Conservation (phyloP, 2,888 invertebrate genomes). For the Schizotus pectinicornis region DNA sequence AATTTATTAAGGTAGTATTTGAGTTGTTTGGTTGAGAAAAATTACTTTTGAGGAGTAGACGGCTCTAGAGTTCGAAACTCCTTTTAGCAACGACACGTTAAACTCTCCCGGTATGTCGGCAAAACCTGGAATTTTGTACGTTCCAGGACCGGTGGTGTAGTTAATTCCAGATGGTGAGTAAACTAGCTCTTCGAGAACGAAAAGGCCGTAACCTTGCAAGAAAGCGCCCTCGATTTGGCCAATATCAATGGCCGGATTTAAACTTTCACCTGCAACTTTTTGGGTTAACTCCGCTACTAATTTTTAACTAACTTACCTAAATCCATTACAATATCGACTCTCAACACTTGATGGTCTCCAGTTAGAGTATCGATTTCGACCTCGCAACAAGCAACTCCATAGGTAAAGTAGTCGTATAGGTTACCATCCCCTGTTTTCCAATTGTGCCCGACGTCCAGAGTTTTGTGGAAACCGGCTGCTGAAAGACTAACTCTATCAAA, state of each 20-base stretch:
- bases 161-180: slow-evolving; percentile 84
- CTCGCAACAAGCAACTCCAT: slow-evolving; percentile 84
- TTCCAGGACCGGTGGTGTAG: slow-evolving; percentile 88
- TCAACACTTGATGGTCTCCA: slow-evolving; percentile 88
- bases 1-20: slow-evolving; percentile 31
- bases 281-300: background rate
- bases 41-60: slow-evolving; percentile 93
- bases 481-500: slow-evolving; percentile 79
- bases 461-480: slow-evolving; percentile 82
- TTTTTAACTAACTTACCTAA: slow-evolving; percentile 61
- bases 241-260: slow-evolving; percentile 96
- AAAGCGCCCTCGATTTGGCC: slow-evolving; percentile 97
- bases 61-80: slow-evolving; percentile 87
- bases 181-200: slow-evolving; percentile 87
- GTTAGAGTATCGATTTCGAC: slow-evolving; percentile 95
- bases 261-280: slow-evolving; percentile 69
- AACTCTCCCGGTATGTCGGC: slow-evolving; percentile 91
- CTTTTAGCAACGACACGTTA: slow-evolving; percentile 90
- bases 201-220: slow-evolving; percentile 92
- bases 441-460: slow-evolving; percentile 75
- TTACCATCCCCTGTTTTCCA: slow-evolving; percentile 73
- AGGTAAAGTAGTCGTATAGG: slow-evolving; percentile 85
- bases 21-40: background rate
- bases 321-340: slow-evolving; percentile 96
- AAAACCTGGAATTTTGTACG: slow-evolving; percentile 93